Evolutionary conservation across 2,797 vertebrate genomes (phyloP), one percentile per base, ranked within the genome.

Genomic region (Nasua narica): DNA sequence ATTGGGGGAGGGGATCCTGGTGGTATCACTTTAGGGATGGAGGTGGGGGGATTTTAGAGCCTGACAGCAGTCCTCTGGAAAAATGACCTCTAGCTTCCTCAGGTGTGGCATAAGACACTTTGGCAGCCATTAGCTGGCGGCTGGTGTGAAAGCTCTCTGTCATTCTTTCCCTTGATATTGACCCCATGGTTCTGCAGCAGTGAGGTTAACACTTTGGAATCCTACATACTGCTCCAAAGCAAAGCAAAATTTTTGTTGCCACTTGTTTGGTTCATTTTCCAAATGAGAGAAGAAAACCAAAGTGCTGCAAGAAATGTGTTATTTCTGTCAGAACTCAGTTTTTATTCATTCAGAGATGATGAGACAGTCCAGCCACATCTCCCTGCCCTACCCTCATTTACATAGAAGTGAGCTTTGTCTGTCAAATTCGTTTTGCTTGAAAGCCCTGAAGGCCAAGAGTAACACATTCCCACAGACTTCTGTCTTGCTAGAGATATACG

Each of bases 351-450:
- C 37, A 76, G 81, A 67, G 46, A 81, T 58, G 32, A 69, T 23
- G 15, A 50, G 27, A 50, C 0, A 72, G 23, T 88, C n/a, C 29
- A 77, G 7, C 21, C 40, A 52, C 16, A n/a, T 65, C 46, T 83
- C 35, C 50, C 84, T 52, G 56, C 18, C 37, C 29, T 70, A n/a
- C 7, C 8, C 32, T n/a, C 43, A 84, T 48, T 89, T 77, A 60
- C 50, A 81, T 3, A 87, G 65, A 86, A 67, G 62, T 65, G 77
- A 91, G 67, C 46, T 67, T 90, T 92, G 48, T 96, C 70, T 91
- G 25, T 78, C 16, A 32, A 82, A 91, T 98, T 69, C 40, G 76
- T 96, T 97, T 70, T 97, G 83, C 92, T 96, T 97, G 65, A 83
- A 70, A 88, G 27, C 65, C 62, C 90, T 5, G 9, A 81, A 91